Evolutionary conservation across 2,113 vertebrate species (phyloP), one percentile per base, ranked within the genome.

Genomic region (Crypturellus undulatus): DNA sequence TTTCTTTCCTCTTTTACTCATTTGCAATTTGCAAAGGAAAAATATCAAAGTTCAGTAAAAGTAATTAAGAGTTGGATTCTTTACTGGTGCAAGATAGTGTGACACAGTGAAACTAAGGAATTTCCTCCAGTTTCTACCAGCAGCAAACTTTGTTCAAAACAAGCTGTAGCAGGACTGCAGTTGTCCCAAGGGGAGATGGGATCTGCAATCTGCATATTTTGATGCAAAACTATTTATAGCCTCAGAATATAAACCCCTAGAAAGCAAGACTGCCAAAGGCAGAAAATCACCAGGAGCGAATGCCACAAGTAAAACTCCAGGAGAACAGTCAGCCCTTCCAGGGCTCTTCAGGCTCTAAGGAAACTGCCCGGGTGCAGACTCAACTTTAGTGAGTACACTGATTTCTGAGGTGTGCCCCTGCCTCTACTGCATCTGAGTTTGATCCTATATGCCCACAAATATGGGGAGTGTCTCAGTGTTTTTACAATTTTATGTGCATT

Each of bases 401-500:
- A 30, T 67, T 90, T 65, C 49, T 12, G 73, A 52, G 26, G 62
- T 54, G 22, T 47, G 8, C 30, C 40, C 7, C 47, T 72, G 54
- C 38, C 26, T 56, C 5, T 2, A 32, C 40, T 26, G 90, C 26
- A 63, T 77, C 43, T 82, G 73, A 49, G 52, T 78, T 75, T 84
- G 36, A 82, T 89, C 59, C 56, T 34, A 45, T 89, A 34, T 92
- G 68, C 94, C 97, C 94, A 93, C 94, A 97, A 96, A 97, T 89
- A 89, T 93, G 30, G 92, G 94, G 94, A 95, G 78, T 93, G 78
- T 92, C 94, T 97, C 8, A 5, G 79, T 96, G 96, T 32, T 97
- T 97, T 97, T 89, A 93, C 96, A 91, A 95, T 96, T 79, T 95
- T 98, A 96, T 73, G 91, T 97, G 93, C 90, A 96, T 98, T 98